phyloP scores from a whole-genome alignment of 2,888 invertebrate genomes.

The Drosophila affinis region DNA sequence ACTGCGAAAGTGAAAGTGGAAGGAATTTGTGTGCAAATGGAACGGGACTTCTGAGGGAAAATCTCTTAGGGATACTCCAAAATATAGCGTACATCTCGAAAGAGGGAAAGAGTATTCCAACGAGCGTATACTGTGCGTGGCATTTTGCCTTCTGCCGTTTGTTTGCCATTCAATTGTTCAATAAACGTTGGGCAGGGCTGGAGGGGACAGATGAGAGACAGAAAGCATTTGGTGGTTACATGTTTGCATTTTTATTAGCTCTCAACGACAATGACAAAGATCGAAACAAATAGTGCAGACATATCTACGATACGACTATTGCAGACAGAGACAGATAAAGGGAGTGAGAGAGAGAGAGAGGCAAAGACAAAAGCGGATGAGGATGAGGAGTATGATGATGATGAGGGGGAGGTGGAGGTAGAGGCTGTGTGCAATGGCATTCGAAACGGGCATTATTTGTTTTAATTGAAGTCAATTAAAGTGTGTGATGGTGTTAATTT shows the following conservation, averaged over 20 bases:
- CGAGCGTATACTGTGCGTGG: neutral
- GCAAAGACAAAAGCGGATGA: neutral
- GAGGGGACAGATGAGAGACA: neutral
- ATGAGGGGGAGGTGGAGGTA: neutral
- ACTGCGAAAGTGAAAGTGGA: neutral
- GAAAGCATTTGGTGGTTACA: slow-evolving; percentile 35
- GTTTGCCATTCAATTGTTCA: slow-evolving; percentile 29
- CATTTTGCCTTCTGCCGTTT: neutral
- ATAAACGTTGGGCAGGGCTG: slow-evolving; percentile 7
- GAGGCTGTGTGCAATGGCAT: slow-evolving; percentile 17
- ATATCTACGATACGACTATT: neutral
- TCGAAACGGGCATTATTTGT: slow-evolving; percentile 59
- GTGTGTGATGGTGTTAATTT: slow-evolving; percentile 81
- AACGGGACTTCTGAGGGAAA: neutral
- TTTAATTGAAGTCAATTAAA: slow-evolving; percentile 82
- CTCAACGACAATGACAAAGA: no score
- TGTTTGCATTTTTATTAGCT: slow-evolving; percentile 46
- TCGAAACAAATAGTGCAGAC: slow-evolving; percentile 13
- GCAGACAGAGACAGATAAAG: neutral
- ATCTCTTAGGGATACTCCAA: no score
- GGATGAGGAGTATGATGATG: no score
- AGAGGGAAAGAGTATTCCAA: neutral
- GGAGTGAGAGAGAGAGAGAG: no score
- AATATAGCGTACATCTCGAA: no score
- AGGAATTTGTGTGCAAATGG: neutral